Percentiles rank a stretch among this genome's conserved stretches.
Conservation (phyloP, 2,888 invertebrate species). For the Agrotis exclamationis region DNA sequence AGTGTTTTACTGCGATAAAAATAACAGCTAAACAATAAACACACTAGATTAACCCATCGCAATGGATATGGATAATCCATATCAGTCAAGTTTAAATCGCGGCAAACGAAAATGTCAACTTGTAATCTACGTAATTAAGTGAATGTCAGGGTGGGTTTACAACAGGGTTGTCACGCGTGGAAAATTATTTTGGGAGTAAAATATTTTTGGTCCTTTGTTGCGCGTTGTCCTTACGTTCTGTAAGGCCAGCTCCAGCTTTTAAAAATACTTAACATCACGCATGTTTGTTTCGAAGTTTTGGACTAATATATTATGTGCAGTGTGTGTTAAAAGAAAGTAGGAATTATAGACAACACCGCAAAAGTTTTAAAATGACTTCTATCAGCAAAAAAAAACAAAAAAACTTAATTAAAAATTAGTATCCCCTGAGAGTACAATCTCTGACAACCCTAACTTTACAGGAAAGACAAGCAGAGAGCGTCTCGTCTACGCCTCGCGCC, state of each 20-base stretch:
- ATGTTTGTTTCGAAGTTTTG: neutral
- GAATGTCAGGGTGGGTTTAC: constrained; percentile 84
- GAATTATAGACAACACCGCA: neutral
- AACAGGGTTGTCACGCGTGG: constrained; percentile 59
- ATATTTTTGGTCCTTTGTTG: neutral
- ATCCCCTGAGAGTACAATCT: neutral
- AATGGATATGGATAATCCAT: constrained; percentile 83
- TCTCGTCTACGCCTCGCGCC: constrained; percentile 47
- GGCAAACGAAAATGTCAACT: constrained; percentile 87
- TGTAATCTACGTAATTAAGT: constrained; percentile 91
- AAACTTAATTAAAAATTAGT: neutral
- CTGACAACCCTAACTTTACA: constrained; percentile 47
- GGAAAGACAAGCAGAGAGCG: constrained; percentile 25
- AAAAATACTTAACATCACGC: neutral
- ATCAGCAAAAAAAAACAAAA: neutral
- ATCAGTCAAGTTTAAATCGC: constrained; percentile 86
- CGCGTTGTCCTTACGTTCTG: no score
- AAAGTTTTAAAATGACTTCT: no score
- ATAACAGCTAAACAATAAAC: constrained; percentile 57
- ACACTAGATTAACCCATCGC: constrained; percentile 68
- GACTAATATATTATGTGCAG: neutral
- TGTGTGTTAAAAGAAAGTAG: neutral
- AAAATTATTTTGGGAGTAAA: constrained; percentile 4
- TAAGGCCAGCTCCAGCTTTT: no score
- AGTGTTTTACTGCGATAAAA: constrained; percentile 52